Conservation (phyloP, 2,797 vertebrate genomes). For the Sciaenops ocellatus region DNA sequence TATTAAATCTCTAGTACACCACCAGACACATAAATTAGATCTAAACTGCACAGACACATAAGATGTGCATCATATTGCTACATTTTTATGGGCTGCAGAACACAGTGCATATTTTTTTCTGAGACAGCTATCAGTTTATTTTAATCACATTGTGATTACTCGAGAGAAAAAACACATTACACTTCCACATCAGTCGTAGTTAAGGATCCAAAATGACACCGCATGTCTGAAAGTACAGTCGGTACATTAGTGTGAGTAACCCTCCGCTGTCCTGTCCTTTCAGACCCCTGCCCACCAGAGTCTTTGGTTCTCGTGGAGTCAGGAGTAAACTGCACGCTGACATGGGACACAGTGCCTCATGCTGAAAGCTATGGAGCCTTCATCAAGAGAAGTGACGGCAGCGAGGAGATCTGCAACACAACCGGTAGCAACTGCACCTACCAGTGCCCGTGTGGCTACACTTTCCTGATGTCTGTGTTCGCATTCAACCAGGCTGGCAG, state of each 20-base stretch:
- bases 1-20: too few relatives aligned
- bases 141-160: too few relatives aligned
- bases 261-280: constrained; percentile 28
- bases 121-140: too few relatives aligned
- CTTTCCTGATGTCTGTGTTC: constrained; percentile 90
- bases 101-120: too few relatives aligned
- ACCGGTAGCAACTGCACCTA: constrained; percentile 86
- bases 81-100: too few relatives aligned
- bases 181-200: neutral
- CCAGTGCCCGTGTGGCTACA: constrained; percentile 91
- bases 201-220: neutral
- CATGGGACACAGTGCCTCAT: constrained; percentile 83
- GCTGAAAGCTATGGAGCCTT: constrained; percentile 88
- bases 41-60: too few relatives aligned
- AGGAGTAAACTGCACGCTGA: constrained; percentile 87
- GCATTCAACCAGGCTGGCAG: constrained; percentile 90
- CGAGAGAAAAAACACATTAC: neutral
- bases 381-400: constrained; percentile 88
- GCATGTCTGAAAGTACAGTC: neutral
- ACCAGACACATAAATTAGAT: too few relatives aligned
- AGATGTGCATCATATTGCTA: too few relatives aligned
- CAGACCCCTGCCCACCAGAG: constrained; percentile 92
- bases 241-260: neutral
- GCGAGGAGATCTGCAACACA: constrained; percentile 89
- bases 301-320: constrained; percentile 82